These are phyloP conservation scores for Xestia xanthographa DNA, from an alignment of 2,888 invertebrate genomes.

Conservation along the genomic window DNA sequence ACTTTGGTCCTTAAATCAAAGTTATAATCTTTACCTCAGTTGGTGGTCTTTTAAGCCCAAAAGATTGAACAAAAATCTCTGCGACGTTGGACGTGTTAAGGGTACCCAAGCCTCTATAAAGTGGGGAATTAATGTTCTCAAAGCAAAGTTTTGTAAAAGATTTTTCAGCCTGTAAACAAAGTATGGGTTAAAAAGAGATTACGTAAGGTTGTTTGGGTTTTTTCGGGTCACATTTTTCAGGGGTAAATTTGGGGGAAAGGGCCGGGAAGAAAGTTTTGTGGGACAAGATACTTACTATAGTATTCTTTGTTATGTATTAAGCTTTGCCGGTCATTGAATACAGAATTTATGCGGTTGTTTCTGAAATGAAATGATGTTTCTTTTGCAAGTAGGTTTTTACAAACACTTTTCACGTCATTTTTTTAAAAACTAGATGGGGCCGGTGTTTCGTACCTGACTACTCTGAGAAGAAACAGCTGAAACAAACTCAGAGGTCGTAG, in stretches of 20 bases:
- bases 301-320: slow-evolving; percentile 48
- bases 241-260: slow-evolving; percentile 40
- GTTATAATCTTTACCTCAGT: slow-evolving; percentile 1
- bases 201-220: slow-evolving; percentile 53
- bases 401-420: no score
- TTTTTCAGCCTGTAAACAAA: slow-evolving; percentile 62
- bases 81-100: slow-evolving; percentile 41
- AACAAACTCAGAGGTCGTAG: no score
- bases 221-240: slow-evolving; percentile 42
- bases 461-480: no score
- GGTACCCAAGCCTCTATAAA: slow-evolving; percentile 48
- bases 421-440: no score
- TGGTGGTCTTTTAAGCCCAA: slow-evolving; percentile 11
- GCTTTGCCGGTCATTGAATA: slow-evolving; percentile 14
- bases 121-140: slow-evolving; percentile 55
- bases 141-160: slow-evolving; percentile 53
- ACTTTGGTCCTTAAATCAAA: background rate
- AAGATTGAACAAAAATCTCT: slow-evolving; percentile 44
- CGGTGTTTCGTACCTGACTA: no score
- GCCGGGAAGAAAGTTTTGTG: slow-evolving; percentile 21
- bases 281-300: slow-evolving; percentile 30
- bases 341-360: slow-evolving; percentile 29
- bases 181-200: slow-evolving; percentile 63
- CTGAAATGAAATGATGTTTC: no score
- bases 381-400: no score